Percentiles rank a stretch among this genome's conserved stretches.
phyloP scores from a whole-genome alignment of 2,113 vertebrate species.

The Gallinago paraguaiae region DNA sequence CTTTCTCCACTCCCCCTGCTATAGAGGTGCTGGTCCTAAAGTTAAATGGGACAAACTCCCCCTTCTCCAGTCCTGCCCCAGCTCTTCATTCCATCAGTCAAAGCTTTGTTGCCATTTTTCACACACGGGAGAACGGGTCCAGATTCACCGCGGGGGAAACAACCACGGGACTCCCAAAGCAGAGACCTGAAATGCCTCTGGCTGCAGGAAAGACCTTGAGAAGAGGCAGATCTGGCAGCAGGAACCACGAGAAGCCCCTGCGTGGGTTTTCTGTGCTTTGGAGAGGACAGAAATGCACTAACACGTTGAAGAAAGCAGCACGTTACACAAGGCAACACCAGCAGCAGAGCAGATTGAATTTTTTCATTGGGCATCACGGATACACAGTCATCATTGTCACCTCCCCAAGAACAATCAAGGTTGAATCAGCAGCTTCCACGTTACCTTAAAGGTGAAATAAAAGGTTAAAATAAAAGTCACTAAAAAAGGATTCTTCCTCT shows the following conservation, averaged over 20 bases:
- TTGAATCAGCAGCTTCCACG: neutral
- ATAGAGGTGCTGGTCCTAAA: neutral
- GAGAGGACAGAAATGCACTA: neutral
- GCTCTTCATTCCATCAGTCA: neutral
- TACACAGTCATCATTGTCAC: neutral
- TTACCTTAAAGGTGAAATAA: neutral
- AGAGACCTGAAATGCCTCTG: neutral
- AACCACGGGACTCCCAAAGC: rapidly evolving
- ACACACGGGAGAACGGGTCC: rapidly evolving
- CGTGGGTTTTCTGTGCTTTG: rapidly evolving
- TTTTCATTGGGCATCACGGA: neutral
- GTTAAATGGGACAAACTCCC: neutral
- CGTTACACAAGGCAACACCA: neutral
- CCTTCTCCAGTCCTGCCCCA: neutral
- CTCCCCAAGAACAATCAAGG: neutral
- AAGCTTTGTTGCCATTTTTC: neutral
- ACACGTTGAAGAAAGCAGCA: rapidly evolving
- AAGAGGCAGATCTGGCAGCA: neutral
- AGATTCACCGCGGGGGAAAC: rapidly evolving
- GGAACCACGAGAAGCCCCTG: neutral
- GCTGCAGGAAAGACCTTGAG: neutral
- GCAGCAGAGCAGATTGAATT: too few species aligned
- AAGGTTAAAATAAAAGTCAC: neutral
- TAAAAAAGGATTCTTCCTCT: neutral
- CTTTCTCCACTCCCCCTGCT: neutral